Evolutionary conservation across 2,797 vertebrate species (phyloP), one percentile per base, ranked within the genome.

Genomic region (Holocentrus rufus): DNA sequence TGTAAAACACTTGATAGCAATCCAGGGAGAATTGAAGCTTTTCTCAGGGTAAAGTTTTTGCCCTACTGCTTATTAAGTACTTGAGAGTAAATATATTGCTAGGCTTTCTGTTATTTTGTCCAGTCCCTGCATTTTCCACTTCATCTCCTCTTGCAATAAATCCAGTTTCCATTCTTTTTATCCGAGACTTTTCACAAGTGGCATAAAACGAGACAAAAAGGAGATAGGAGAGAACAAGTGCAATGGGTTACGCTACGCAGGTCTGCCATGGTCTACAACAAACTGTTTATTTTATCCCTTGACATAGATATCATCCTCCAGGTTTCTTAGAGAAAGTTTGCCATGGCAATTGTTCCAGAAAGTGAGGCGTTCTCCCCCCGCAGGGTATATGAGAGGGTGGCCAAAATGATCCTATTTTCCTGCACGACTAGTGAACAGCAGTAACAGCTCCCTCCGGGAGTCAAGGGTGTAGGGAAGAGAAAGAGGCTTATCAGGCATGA

Each of bases 361-460:
- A 85, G 85, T 64, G 83, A 84, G 53, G 61, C 49, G 27, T 75
- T 47, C 55, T 83, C 34, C 65, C 14, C 80, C 85, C 49, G n/a
- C 67, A 14, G 82, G 86, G 75, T 57, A 61, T 73, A 58, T 65
- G 70, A 77, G 72, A 85, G 81, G 85, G 85, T 84, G 89, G 87
- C 70, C 83, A 85, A 89, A 90, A 92, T 89, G 79, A 91, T 92
- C 85, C 84, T 77, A 77, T 93, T 93, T 91, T 89, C 86, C 82
- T 83, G 84, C 86, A 81, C 80, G 79, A 89, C 82, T 78, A 69
- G 84, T 85, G 87, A 89, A 75, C 89, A 90, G 82, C 80, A 64
- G 87, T 90, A 93, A 92, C 89, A 84, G 88, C 85, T 81, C 85
- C 92, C 90, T 85, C 50, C 84, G 90, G 90, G 91, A 93, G 53